These are phyloP conservation scores for Phthorimaea operculella DNA, from an alignment of 1,140 invertebrate species.

Conservation along the genomic window DNA sequence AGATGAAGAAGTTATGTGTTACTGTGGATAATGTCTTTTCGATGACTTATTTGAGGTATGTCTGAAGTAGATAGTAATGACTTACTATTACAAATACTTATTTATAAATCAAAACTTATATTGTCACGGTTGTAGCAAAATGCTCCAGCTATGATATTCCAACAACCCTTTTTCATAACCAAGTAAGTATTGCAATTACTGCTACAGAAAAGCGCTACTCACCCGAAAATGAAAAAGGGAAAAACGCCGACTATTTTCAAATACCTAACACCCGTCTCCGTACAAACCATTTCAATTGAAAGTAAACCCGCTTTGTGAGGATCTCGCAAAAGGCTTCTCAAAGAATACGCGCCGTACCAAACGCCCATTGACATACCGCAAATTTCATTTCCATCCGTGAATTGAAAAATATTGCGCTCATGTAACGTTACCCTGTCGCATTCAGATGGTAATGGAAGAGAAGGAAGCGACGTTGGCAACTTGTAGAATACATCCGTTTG, in stretches of 20 bases:
- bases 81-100: too few relatives aligned
- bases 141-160: too few relatives aligned
- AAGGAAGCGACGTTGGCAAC: conserved; percentile 25
- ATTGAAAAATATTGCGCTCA: conserved; percentile 41
- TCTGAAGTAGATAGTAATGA: too few relatives aligned
- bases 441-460: conserved; percentile 44
- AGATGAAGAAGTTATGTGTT: too few relatives aligned
- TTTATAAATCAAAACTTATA: too few relatives aligned
- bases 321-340: conserved; percentile 1
- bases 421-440: conserved; percentile 32
- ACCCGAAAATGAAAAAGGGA: too few relatives aligned
- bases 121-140: too few relatives aligned
- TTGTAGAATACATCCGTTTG: conserved; percentile 16
- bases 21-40: too few relatives aligned
- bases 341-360: conserved; percentile 4
- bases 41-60: too few relatives aligned
- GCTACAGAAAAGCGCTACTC: too few relatives aligned
- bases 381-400: conserved; percentile 34
- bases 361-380: conserved; percentile 25
- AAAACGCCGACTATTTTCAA: background rate
- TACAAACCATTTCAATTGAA: background rate
- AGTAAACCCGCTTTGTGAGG: conserved; percentile 1
- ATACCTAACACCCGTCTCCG: background rate
- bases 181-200: too few relatives aligned
- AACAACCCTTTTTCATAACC: too few relatives aligned